Evolutionary conservation across 2,797 vertebrate genomes (phyloP).

Genomic region (Scolopax rusticola): DNA sequence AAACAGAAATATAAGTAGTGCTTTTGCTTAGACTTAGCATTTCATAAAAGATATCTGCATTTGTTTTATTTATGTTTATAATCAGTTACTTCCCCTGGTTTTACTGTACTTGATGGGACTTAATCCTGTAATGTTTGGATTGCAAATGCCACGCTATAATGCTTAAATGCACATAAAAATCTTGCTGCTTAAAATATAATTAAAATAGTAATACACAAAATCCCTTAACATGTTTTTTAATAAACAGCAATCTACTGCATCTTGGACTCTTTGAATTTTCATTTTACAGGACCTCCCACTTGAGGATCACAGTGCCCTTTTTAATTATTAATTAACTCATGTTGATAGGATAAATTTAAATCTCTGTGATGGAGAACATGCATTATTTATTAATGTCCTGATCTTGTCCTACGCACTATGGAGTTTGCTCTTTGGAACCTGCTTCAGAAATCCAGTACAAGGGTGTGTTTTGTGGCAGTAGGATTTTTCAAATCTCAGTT

Average conservation of each 20-base stretch:
- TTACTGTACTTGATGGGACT: neutral
- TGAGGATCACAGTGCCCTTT: neutral
- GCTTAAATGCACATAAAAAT: neutral
- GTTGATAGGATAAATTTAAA: constrained; percentile 5
- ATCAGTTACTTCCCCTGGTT: neutral
- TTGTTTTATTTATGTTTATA: neutral
- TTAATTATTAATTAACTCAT: constrained; percentile 1
- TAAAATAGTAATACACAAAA: neutral
- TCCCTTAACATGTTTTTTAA: neutral
- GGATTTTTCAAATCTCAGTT: neutral
- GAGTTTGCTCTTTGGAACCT: neutral
- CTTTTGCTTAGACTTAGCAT: neutral
- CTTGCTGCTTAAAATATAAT: neutral
- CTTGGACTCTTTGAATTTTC: neutral
- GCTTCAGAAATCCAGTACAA: neutral
- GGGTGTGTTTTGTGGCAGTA: neutral
- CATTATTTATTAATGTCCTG: neutral
- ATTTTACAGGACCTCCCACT: neutral
- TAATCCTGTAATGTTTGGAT: neutral
- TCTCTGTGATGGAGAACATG: neutral
- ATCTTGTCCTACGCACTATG: neutral
- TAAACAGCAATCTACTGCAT: neutral
- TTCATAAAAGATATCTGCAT: neutral
- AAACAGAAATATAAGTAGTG: neutral
- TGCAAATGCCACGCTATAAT: neutral